Evolutionary conservation across 2,113 vertebrate genomes (phyloP), one percentile per base, ranked within the genome.

Genomic region (Tinamus guttatus): DNA sequence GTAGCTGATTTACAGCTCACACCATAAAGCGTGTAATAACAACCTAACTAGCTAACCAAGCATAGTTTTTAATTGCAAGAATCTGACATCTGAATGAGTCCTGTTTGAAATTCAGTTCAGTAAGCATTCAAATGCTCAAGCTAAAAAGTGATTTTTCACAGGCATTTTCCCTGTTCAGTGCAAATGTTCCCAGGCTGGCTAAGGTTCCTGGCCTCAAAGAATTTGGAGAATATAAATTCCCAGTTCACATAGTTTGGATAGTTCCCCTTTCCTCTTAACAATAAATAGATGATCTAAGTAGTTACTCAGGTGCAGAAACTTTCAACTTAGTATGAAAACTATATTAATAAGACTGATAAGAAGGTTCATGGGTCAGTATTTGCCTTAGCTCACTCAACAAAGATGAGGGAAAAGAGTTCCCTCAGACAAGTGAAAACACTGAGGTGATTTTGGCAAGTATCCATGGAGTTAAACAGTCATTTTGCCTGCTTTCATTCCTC

Each of bases 1-100:
- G 94, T 87, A 93, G 93, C 74, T 96, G 93, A 96, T 96, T 97
- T 96, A 85, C 93, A 92, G 95, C 80, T 93, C 77, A 75, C 88
- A 87, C 88, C 89, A 64, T 87, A 95, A 95, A 92, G 74, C 90
- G 70, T 81, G 92, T 84, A 96, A 92, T 95, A 94, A 93, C 0
- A 62, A 94, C 93, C 92, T 91, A 91, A 92, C 93, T 94, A 88
- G 58, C 77, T 62, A 90, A 77, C 86, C 89, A 86, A 95, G 90
- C 77, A 80, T 40, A 89, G 94, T 13, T 96, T 95, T 96, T 95
- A 97, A 95, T 96, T 95, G 77, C 92, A 89, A 59, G 90, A 95
- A 21, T 87, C 90, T 93, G 95, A 87, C 83, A 90, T 95, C 77
- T 96, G 93, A 96, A 94, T 81, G 67, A 92, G 62, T 93, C 28